Conservation (phyloP, 1,140 invertebrate genomes). For the Paracyclopina nana region DNA sequence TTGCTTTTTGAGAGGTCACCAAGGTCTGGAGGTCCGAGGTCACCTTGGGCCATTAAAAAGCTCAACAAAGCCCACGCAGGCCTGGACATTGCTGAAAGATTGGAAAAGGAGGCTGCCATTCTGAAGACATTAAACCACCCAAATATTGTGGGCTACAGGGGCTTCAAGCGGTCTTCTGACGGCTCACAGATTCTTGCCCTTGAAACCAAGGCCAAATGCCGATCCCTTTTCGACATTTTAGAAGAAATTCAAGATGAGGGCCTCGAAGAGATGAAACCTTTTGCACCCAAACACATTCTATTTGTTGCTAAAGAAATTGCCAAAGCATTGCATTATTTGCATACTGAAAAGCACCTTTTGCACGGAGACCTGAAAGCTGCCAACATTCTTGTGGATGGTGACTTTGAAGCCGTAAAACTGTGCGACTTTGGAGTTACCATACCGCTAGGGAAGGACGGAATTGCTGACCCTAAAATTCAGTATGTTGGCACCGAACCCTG, state of each 20-base stretch:
- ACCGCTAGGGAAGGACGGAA: constrained; percentile 40
- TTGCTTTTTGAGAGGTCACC: constrained; percentile 50
- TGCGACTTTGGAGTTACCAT: constrained; percentile 67
- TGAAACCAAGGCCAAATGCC: constrained; percentile 37
- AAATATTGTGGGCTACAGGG: constrained; percentile 61
- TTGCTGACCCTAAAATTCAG: too few species aligned
- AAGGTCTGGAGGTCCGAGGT: constrained; percentile 34
- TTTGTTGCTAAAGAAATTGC: constrained; percentile 38
- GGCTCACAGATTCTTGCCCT: constrained; percentile 29
- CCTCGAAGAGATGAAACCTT: constrained; percentile 26
- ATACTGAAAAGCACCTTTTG: constrained; percentile 43
- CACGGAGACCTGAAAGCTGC: constrained; percentile 69
- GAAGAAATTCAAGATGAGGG: constrained; percentile 38
- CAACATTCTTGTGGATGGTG: constrained; percentile 50
- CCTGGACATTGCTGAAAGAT: constrained; percentile 29
- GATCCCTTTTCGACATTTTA: constrained; percentile 38
- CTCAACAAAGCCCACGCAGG: constrained; percentile 29
- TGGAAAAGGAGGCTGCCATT: constrained; percentile 46
- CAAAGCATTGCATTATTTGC: constrained; percentile 53
- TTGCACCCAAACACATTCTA: constrained; percentile 38
- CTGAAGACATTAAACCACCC: constrained; percentile 49
- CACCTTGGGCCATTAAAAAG: constrained; percentile 65
- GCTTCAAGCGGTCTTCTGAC: constrained; percentile 35
- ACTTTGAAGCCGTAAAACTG: constrained; percentile 51
- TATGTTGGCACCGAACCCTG: constrained; percentile 49